Percentiles rank a stretch among this genome's conserved stretches.
These are phyloP conservation scores for Oreochromis spilurus DNA, from an alignment of 2,113 vertebrate genomes.

Conservation along the genomic window DNA sequence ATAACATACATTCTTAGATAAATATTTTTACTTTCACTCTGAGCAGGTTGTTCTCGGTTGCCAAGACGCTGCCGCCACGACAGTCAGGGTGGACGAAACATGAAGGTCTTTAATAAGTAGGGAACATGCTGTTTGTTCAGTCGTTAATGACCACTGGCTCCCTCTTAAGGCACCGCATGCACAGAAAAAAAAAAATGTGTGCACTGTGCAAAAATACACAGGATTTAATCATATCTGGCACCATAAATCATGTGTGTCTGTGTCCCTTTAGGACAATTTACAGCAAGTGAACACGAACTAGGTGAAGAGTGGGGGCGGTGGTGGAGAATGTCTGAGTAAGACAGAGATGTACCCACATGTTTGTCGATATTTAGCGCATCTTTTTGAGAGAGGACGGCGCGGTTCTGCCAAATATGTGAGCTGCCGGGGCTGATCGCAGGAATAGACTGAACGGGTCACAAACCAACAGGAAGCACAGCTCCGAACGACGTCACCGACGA, in stretches of 20 bases:
- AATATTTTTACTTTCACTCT: constrained; percentile 44
- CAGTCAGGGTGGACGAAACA: constrained; percentile 28
- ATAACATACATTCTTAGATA: constrained; percentile 22
- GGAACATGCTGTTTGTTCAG: constrained; percentile 22
- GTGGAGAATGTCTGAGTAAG: neutral
- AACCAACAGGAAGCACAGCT: neutral
- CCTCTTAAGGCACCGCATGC: constrained; percentile 38
- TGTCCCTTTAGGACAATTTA: constrained; percentile 59
- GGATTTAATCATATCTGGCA: constrained; percentile 58
- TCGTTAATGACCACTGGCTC: constrained; percentile 43
- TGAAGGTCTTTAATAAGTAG: constrained; percentile 32
- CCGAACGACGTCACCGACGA: neutral
- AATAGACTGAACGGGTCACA: neutral
- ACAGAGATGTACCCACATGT: constrained; percentile 7
- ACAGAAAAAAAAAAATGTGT: constrained; percentile 10
- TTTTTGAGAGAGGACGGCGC: neutral
- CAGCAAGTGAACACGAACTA: constrained; percentile 28
- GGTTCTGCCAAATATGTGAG: constrained; percentile 6
- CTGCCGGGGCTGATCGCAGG: neutral
- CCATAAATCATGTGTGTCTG: constrained; percentile 45
- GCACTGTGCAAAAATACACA: constrained; percentile 47
- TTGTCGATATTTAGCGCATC: constrained; percentile 19
- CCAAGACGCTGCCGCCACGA: constrained; percentile 11
- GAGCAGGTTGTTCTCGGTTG: constrained; percentile 4
- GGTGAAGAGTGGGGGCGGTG: neutral